Evolutionary conservation across 2,888 invertebrate species (phyloP), one percentile per base, ranked within the genome.

Genomic region (Yponomeuta evonymella): DNA sequence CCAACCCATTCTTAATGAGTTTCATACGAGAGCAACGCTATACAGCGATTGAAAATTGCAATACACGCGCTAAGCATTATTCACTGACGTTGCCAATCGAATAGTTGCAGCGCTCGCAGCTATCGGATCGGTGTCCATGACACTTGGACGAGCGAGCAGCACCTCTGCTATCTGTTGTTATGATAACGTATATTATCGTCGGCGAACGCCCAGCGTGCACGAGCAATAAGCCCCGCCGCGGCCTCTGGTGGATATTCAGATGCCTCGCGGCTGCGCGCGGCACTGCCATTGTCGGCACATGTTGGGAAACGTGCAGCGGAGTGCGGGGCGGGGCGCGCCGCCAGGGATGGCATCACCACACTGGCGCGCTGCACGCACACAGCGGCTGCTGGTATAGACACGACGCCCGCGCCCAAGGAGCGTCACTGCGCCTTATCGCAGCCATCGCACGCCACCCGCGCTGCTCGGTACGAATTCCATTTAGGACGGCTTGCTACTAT

Each of bases 361-460:
- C 84, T 83, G 82, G 78, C 84, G 83, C 83, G 75, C 74, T 80
- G 76, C 82, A 84, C 81, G 85, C 85, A 84, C 86, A 88, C 86
- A 51, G 70, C 67, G 58, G 43, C 68, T 70, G 72, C 71, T 69
- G 70, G 70, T 48, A 67, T 48, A 30, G 62, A 70, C 71, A 71
- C 72, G 72, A 65, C 70, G 72, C 74, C 86, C 87, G 84, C 88
- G 86, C 87, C 84, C 88, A 87, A 86, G 81, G 84, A 89, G 86
- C 89, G 89, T 88, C 90, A 88, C 85, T 80, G 79, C 86, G 87
- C 88, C 88, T 91, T 91, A 92, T 92, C 90, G 90, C 85, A 86
- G 88, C 88, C 91, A 92, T 92, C 91, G 84, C 90, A 89, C 90
- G 81, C 90, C 86, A 88, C 81, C 88, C 87, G 84, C 86, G 81